Evolutionary conservation across 2,888 invertebrate genomes (phyloP), one percentile per base, ranked within the genome.

Genomic region (Barypeithes pellucidus): DNA sequence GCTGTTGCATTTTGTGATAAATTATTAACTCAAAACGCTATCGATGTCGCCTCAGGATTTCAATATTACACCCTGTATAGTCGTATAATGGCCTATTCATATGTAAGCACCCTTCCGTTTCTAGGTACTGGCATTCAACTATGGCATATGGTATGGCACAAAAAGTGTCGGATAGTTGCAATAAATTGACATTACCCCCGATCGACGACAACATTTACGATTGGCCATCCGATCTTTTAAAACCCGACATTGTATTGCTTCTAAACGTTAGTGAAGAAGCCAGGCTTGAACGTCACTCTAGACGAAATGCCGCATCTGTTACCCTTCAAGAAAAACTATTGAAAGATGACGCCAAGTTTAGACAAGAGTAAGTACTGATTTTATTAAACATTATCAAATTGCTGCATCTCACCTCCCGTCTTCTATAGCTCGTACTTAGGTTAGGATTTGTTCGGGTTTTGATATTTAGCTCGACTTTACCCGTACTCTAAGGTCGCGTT

Each of bases 71-170:
- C n/a, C n/a, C n/a, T n/a, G n/a, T n/a, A n/a, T n/a, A n/a, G n/a
- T n/a, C n/a, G n/a, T n/a, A n/a, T n/a, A n/a, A n/a, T n/a, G n/a
- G n/a, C n/a, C n/a, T n/a, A n/a, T n/a, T n/a, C n/a, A n/a, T n/a
- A n/a, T n/a, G n/a, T n/a, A n/a, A n/a, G n/a, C 29, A 20, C 54
- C 0, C 16, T 24, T 29, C 9, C 14, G 16, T 22, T 66, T 52
- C 20, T 45, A 82, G 88, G 77, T 88, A 82, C 77, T 88, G 87
- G 87, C 87, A 87, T 80, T 87, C 87, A 12, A 87, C 88, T 9
- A 82, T 84, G n/a, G 86, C 87, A 1, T 87, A 83, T 79, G 85
- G 86, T 0, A 75, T 87, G 39, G 86, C 87, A 0, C 85, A 86
- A 79, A 77, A 79, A 33, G 79, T 84, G 14, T 76, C 82, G 22